Evolutionary conservation across 37 sponge, comb jelly and placozoan species (phyloP).

Genomic region (Theonella swinhoei): DNA sequence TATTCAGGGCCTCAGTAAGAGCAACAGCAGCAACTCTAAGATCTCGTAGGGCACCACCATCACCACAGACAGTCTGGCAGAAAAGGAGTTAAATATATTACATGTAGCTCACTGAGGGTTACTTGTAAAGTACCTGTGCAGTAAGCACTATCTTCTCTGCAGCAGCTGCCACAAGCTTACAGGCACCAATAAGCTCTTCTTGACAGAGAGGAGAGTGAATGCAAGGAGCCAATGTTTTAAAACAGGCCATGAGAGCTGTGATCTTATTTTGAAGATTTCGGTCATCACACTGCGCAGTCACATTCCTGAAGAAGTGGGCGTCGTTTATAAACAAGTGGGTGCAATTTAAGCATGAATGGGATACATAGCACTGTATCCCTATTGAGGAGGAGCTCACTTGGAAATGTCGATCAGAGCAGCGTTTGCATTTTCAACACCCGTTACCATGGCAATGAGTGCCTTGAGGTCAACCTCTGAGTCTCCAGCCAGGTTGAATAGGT

Average conservation of each 20-base stretch:
- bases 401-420: slow-evolving; percentile 90
- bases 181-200: slow-evolving; percentile 75
- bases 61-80: slow-evolving; percentile 8
- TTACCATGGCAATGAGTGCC: slow-evolving; percentile 88
- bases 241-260: slow-evolving; percentile 25
- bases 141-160: slow-evolving; percentile 29
- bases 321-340: too few relatives aligned
- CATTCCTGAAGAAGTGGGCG: slow-evolving; percentile 34
- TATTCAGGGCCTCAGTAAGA: slow-evolving; percentile 55
- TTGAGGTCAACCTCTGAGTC: slow-evolving; percentile 78
- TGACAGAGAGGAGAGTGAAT: slow-evolving; percentile 62
- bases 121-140: slow-evolving; percentile 29
- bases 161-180: slow-evolving; percentile 42
- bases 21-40: slow-evolving; percentile 38
- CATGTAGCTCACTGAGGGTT: too few relatives aligned
- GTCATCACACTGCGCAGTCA: slow-evolving; percentile 86
- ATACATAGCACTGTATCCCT: too few relatives aligned
- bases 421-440: slow-evolving; percentile 90
- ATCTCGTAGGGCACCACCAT: slow-evolving; percentile 39
- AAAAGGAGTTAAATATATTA: background rate
- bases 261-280: background rate
- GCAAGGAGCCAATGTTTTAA: slow-evolving; percentile 47
- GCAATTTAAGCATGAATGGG: too few relatives aligned
- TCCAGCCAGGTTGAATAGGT: slow-evolving; percentile 69
- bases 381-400: slow-evolving; percentile 27